phyloP scores from a whole-genome alignment of 2,797 vertebrate species.

The Picus viridis region DNA sequence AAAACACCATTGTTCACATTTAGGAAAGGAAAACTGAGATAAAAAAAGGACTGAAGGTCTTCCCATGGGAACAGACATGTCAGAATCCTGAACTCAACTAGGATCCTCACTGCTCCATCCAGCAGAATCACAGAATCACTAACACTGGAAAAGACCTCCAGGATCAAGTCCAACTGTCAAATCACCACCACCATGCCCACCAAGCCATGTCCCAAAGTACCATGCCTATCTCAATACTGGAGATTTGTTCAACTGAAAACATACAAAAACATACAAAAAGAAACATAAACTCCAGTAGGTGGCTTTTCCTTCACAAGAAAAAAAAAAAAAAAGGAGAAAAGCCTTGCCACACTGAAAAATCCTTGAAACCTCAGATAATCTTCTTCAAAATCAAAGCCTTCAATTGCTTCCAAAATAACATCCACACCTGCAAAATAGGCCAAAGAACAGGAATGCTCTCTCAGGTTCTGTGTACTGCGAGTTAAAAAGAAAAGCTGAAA shows the following conservation, averaged over 20 bases:
- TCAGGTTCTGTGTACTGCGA: not conserved
- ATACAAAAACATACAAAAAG: not conserved
- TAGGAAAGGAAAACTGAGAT: not conserved
- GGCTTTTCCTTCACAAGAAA: not conserved
- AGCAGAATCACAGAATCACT: no score
- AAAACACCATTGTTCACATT: not conserved
- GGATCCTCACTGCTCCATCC: not conserved
- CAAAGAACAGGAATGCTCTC: not conserved
- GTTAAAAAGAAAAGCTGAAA: not conserved
- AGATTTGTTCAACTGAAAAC: not conserved
- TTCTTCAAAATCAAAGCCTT: not conserved
- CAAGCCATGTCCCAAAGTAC: no score
- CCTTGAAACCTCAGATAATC: not conserved
- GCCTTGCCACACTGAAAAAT: fast-evolving
- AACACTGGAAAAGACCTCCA: no score
- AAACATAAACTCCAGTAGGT: not conserved
- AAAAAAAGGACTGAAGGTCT: not conserved
- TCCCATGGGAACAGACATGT: not conserved
- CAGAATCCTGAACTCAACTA: not conserved
- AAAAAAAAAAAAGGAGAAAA: not conserved
- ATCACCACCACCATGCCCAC: no score
- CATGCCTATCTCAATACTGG: not conserved
- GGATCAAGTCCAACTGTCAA: no score
- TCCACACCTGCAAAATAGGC: not conserved
- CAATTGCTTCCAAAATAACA: not conserved